Base-by-base conservation (phyloP, 2,797 vertebrate species). In the Betta splendens region DNA sequence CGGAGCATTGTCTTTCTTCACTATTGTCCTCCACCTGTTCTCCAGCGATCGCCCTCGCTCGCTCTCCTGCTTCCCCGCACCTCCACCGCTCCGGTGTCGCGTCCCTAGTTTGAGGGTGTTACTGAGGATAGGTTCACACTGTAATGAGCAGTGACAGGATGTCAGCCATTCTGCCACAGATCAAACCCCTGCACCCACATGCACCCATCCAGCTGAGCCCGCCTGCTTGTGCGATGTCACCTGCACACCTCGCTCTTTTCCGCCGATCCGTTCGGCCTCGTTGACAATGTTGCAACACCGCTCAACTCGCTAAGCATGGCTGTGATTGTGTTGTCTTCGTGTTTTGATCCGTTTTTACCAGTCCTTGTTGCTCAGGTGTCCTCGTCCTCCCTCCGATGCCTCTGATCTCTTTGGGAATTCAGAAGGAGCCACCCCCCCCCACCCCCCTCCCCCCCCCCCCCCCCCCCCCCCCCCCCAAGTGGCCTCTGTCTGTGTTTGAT, bases 151-250 rank as follows among this genome's bases (percentile, higher is more conserved):
- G 70, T 75, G 68, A 60, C 43, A 87, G 75, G 77, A 72, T 42
- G 26, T 83, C 76, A 85, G 53, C 43, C 57, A 60, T 72, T 72
- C 63, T 83, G 57, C 26, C 36, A 49, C 28, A 72, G 83, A 90
- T 90, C 89, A 88, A 84, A 69, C 57, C 67, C 65, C 62, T 64
- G 77, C 82, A 74, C 83, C 87, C 85, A 84, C 77, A 82, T 88
- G 83, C 76, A 79, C 76, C 69, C 78, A 68, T 78, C 83, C 90
- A 90, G 81, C 85, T 89, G 91, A 80, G 74, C 52, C 80, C 37
- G 60, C 56, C 66, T 69, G 84, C 32, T 59, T 51, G 25, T 31
- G 61, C 75, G 65, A 75, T 75, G 75, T 73, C 78, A 78, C 62
- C 51, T 26, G 22, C 56, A 47, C 67, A 52, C 58, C 55, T 54